Evolutionary conservation across 2,113 vertebrate genomes (phyloP).

Genomic region (Pseudopodoces humilis): DNA sequence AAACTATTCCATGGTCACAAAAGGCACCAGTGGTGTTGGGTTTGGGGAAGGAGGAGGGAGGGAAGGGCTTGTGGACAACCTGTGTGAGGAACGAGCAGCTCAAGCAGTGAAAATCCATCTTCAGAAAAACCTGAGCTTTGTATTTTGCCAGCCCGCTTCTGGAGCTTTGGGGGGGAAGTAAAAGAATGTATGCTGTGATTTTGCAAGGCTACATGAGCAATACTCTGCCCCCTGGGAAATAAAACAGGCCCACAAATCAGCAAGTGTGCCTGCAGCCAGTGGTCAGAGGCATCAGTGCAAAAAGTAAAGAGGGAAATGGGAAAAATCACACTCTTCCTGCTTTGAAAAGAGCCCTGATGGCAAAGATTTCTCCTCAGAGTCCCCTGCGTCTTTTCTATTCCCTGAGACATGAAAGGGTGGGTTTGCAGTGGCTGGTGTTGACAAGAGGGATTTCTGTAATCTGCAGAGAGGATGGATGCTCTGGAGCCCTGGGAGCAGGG

Average conservation of each 20-base stretch:
- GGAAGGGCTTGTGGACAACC: neutral
- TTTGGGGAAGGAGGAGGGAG: neutral
- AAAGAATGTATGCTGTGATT: neutral
- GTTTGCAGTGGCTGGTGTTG: neutral
- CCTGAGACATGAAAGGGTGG: neutral
- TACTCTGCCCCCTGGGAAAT: neutral
- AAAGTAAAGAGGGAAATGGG: neutral
- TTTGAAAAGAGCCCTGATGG: neutral
- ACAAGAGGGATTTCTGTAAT: neutral
- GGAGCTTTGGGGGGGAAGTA: neutral
- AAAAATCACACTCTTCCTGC: neutral
- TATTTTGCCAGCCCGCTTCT: neutral
- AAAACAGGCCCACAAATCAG: neutral
- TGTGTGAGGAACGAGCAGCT: neutral
- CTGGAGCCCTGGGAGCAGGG: fast-evolving
- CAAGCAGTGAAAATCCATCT: neutral
- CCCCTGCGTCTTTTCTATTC: neutral
- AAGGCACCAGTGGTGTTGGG: no score
- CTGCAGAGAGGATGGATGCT: fast-evolving
- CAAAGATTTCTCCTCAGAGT: neutral
- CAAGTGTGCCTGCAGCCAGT: neutral
- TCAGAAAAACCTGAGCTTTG: neutral
- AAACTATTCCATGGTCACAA: neutral
- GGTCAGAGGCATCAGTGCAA: neutral
- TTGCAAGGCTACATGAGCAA: neutral